Conservation (phyloP, 2,797 vertebrate genomes). For the Sciurus carolinensis region DNA sequence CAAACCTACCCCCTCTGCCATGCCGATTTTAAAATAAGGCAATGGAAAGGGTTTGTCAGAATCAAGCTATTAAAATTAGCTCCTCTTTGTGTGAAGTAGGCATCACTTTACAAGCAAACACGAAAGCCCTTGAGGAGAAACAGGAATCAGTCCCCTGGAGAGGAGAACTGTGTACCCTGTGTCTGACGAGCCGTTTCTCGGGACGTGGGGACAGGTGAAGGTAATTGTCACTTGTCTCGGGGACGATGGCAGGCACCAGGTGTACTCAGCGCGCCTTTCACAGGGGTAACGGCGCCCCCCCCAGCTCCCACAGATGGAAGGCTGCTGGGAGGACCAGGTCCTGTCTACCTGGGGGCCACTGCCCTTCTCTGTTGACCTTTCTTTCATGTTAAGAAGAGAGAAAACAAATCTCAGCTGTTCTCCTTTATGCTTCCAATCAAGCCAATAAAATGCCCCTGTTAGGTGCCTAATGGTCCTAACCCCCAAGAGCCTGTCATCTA, state of each 20-base stretch:
- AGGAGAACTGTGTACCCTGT: accelerated
- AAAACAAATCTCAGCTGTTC: neutral
- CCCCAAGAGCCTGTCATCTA: neutral
- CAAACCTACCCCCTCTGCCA: neutral
- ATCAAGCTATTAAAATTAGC: conserved; percentile 23
- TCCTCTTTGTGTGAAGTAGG: neutral
- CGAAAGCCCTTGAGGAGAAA: neutral
- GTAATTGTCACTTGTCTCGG: neutral
- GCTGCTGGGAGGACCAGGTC: neutral
- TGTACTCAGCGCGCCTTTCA: neutral
- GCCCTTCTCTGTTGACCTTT: neutral
- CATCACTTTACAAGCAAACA: conserved; percentile 32
- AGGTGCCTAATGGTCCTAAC: neutral
- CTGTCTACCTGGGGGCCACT: neutral
- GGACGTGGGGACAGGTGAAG: neutral
- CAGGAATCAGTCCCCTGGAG: neutral
- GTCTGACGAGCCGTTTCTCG: neutral
- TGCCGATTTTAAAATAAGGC: neutral
- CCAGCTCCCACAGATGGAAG: conserved; percentile 35
- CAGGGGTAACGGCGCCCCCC: neutral
- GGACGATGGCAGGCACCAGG: neutral
- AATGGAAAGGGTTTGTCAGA: neutral
- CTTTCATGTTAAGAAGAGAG: neutral
- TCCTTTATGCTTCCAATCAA: neutral
- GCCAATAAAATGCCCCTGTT: neutral